These are phyloP conservation scores for Drosophila kepulauana DNA, from an alignment of 1,140 invertebrate species.

Conservation along the genomic window DNA sequence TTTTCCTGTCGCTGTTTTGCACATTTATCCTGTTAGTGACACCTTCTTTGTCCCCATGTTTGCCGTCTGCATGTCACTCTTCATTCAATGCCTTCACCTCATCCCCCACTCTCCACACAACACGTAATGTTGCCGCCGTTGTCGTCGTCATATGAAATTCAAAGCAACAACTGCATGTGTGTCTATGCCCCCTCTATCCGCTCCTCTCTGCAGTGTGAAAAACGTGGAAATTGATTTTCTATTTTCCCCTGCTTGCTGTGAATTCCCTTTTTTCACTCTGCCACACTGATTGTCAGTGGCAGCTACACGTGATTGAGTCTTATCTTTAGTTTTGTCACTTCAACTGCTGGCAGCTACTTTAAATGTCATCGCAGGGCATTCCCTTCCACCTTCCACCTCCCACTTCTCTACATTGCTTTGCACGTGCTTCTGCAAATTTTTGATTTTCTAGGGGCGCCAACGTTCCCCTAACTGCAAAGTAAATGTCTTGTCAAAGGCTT, in stretches of 20 bases:
- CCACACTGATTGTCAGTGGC: constrained; percentile 67
- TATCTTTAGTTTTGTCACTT: constrained; percentile 83
- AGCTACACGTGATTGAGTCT: constrained; percentile 82
- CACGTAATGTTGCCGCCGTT: constrained; percentile 26
- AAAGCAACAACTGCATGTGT: constrained; percentile 79
- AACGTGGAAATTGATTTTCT: constrained; percentile 82
- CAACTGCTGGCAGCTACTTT: constrained; percentile 79
- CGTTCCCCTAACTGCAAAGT: constrained; percentile 29
- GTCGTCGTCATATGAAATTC: constrained; percentile 66
- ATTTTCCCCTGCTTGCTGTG: constrained; percentile 67
- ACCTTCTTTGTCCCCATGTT: constrained; percentile 79
- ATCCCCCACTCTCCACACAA: background rate
- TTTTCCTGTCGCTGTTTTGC: constrained; percentile 79
- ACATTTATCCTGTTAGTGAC: constrained; percentile 82
- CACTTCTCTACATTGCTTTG: background rate
- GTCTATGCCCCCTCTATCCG: constrained; percentile 23
- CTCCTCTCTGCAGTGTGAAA: constrained; percentile 44
- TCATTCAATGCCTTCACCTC: constrained; percentile 56
- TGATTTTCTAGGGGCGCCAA: constrained; percentile 29
- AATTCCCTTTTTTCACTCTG: constrained; percentile 24
- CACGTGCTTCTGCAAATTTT: constrained; percentile 73
- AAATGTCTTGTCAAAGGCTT: constrained; percentile 59
- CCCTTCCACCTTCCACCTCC: background rate
- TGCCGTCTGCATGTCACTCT: constrained; percentile 75
- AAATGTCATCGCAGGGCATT: constrained; percentile 69